Base-by-base conservation (phyloP, 2,113 vertebrate species). In the Propithecus coquereli region DNA sequence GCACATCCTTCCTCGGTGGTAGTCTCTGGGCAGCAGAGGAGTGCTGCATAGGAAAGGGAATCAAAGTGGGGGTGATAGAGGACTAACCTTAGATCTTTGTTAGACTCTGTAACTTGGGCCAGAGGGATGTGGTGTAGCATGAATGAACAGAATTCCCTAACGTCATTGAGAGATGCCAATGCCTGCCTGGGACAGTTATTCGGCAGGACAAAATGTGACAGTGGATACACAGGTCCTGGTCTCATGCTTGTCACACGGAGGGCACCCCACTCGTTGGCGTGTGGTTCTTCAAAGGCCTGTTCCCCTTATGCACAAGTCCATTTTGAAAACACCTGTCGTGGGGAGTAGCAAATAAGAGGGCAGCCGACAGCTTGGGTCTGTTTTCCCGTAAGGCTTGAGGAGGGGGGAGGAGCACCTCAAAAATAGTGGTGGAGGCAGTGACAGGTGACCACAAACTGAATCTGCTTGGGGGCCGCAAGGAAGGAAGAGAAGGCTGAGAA, bases 221-320 rank as follows among this genome's bases (percentile, higher is more conserved):
- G 57, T n/a, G 22, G 34, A 85, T 40, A 30, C 3, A 25, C 3
- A 37, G 18, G 9, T 6, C 30, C 43, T 13, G 23, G 5, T 3
- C 7, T n/a, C 0, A 0, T 23, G 22, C 34, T 84, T 14, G 5
- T 50, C 47, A 32, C 27, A 3, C 5, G 18, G 20, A 74, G 10
- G 61, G 30, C 7, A 13, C 47, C 57, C 17, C 1, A 27, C 23
- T 57, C 4, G 40, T 12, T 27, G n/a, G 40, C 32, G 2, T 37
- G 4, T 30, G 30, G 8, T 30, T 70, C 50, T 63, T 76, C 14
- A 22, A 1, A 11, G 2, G 3, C 34, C 22, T 43, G 5, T 9
- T 80, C 27, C 40, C 7, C 25, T n/a, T 17, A 14, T 27, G n/a
- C 25, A 50, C 20, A 18, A 74, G 61, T 40, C 8, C 6, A 0